Evolutionary conservation across 2,113 vertebrate genomes (phyloP).

Genomic region (Hystrix brachyura): DNA sequence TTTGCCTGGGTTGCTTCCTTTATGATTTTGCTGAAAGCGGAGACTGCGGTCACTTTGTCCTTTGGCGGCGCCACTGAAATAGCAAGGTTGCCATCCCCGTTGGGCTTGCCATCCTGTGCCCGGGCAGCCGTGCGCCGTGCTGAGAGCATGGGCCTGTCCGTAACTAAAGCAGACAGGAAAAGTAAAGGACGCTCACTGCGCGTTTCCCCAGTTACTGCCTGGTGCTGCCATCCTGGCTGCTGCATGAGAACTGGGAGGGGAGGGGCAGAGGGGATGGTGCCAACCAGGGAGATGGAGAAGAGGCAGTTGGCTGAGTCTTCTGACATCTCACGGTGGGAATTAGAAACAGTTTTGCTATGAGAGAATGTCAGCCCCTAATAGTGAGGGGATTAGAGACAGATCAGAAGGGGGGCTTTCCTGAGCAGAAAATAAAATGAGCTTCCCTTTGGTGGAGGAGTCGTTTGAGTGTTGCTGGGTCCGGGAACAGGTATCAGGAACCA

Average conservation of each 20-base stretch:
- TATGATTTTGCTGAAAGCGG: neutral
- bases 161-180: no score
- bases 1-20: neutral
- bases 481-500: rapidly evolving
- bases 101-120: neutral
- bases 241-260: neutral
- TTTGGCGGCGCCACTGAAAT: neutral
- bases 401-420: neutral
- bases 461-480: neutral
- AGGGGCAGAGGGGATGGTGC: neutral
- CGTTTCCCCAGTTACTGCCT: neutral
- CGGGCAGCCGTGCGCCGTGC: neutral
- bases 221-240: neutral
- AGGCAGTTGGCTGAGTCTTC: neutral
- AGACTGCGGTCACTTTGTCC: neutral
- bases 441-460: no score
- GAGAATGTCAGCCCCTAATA: no score
- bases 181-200: rapidly evolving
- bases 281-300: neutral
- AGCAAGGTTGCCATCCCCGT: neutral
- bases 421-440: neutral
- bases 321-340: neutral
- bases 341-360: neutral
- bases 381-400: neutral
- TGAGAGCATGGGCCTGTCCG: rapidly evolving